These are phyloP conservation scores for Erpornis zantholeuca DNA, from an alignment of 2,113 vertebrate genomes.

Conservation along the genomic window DNA sequence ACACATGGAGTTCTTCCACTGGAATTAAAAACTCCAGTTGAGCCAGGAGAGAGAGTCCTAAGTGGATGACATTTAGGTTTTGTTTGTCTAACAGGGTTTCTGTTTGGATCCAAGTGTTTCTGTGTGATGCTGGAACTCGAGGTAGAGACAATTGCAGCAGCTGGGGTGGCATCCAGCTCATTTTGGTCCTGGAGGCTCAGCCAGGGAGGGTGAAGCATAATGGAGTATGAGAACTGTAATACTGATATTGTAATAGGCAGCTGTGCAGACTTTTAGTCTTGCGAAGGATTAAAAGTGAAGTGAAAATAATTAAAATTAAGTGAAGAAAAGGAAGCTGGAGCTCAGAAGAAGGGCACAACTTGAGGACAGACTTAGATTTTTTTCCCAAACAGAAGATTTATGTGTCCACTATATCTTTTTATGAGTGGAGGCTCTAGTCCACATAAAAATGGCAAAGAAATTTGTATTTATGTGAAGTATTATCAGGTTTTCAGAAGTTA, in stretches of 20 bases:
- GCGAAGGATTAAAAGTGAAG: neutral
- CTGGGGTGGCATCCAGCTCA: neutral
- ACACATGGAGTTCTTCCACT: neutral
- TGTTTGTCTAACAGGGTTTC: neutral
- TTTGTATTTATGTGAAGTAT: neutral
- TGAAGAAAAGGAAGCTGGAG: neutral
- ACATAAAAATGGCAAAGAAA: neutral
- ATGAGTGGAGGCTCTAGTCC: neutral
- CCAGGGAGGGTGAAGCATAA: neutral
- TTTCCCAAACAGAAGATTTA: neutral
- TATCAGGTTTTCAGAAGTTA: neutral
- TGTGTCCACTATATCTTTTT: neutral
- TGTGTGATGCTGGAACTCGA: neutral
- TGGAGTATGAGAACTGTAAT: neutral
- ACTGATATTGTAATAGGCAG: neutral
- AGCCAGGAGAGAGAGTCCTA: neutral
- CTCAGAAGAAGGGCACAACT: neutral
- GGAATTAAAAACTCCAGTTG: neutral
- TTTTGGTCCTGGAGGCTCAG: neutral
- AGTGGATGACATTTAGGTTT: neutral
- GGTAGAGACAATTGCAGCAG: neutral
- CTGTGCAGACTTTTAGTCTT: neutral
- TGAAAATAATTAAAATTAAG: neutral
- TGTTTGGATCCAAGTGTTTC: neutral
- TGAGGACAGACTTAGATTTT: neutral